A percentile compares a stretch with the other conserved stretches of the same genome.
Conservation (phyloP, 2,888 invertebrate genomes). For the Heteropelma amictum region DNA sequence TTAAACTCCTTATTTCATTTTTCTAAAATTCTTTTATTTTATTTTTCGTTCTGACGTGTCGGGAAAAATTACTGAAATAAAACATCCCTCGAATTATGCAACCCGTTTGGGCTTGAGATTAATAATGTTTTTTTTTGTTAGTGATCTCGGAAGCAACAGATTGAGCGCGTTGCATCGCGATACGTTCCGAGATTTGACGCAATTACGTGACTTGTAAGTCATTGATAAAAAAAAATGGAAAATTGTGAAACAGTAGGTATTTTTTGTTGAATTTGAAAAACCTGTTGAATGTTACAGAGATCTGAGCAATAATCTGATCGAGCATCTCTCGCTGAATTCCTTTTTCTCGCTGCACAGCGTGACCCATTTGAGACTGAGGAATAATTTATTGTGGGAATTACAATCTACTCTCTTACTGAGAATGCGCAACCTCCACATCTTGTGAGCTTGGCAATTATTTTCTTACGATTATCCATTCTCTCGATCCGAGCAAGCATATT, state of each 20-base stretch:
- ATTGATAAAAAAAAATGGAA: not conserved
- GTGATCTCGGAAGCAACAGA: conserved; percentile 86
- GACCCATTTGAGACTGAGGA: conserved; percentile 70
- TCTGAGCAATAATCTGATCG: conserved; percentile 71
- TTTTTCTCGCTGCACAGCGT: conserved; percentile 70
- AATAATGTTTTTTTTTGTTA: too few species aligned
- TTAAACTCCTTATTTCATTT: too few species aligned
- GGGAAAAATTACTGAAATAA: too few species aligned
- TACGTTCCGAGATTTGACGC: conserved; percentile 83
- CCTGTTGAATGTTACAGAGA: conserved; percentile 67
- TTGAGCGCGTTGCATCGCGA: conserved; percentile 85
- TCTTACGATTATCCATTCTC: not conserved
- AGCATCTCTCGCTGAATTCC: conserved; percentile 72
- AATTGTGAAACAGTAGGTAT: too few species aligned
- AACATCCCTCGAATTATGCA: too few species aligned
- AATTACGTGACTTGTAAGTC: conserved; percentile 80
- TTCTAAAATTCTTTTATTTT: too few species aligned
- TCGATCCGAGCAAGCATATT: not conserved
- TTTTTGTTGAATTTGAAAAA: not conserved
- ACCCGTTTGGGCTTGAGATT: too few species aligned
- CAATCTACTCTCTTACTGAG: conserved; percentile 70
- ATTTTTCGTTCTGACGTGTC: too few species aligned
- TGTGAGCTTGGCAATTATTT: conserved; percentile 65
- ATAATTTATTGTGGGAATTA: conserved; percentile 70
- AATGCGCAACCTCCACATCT: conserved; percentile 70